Conservation (phyloP, 2,888 invertebrate species). For the Andrena trimmerana region DNA sequence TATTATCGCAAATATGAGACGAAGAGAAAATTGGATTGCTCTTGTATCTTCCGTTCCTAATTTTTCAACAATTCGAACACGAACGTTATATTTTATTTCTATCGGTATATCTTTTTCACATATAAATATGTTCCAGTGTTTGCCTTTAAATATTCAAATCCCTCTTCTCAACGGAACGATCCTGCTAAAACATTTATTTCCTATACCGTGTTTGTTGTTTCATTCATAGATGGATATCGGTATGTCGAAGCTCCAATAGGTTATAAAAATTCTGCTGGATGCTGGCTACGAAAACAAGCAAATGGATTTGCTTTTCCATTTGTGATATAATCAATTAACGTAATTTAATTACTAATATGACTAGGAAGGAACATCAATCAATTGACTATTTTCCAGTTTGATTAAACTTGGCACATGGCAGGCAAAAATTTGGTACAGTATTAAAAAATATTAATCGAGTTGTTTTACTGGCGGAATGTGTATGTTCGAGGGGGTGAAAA, state of each 20-base stretch:
- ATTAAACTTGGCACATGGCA: too few relatives aligned
- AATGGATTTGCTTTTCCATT: not conserved
- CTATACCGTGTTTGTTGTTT: too few relatives aligned
- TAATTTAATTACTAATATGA: not conserved
- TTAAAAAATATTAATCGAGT: too few relatives aligned
- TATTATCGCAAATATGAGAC: not conserved
- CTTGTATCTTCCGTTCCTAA: not conserved
- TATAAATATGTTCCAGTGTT: not conserved
- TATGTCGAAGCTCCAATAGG: not conserved
- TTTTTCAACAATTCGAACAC: not conserved
- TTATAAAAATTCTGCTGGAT: not conserved
- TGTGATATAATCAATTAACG: not conserved
- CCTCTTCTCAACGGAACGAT: not conserved
- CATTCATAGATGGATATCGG: not conserved
- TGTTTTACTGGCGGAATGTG: too few relatives aligned
- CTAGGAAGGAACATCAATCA: not conserved
- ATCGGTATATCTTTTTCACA: not conserved
- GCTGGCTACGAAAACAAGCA: not conserved
- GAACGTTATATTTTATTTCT: not conserved
- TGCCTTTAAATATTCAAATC: not conserved
- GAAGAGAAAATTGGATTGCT: not conserved
- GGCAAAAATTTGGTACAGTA: too few relatives aligned
- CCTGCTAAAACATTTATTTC: conserved; percentile 3
- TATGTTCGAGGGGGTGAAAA: too few relatives aligned
- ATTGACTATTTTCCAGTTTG: too few relatives aligned